A percentile compares a stretch with the other conserved stretches of the same genome.
These are phyloP conservation scores for Thalassarche chlororhynchos DNA, from an alignment of 2,113 vertebrate genomes.

Conservation along the genomic window DNA sequence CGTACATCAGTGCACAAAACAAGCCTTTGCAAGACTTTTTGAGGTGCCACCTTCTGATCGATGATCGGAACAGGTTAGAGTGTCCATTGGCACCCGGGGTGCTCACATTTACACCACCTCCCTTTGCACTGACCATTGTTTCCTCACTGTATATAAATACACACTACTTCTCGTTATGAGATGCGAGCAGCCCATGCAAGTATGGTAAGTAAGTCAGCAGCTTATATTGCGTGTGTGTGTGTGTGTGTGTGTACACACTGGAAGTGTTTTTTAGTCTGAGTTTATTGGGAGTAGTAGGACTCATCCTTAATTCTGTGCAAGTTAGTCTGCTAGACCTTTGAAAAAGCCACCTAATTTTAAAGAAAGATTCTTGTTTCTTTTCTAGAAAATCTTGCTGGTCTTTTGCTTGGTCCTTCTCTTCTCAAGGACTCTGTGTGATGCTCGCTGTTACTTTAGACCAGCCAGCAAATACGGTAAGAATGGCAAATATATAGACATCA, in stretches of 20 bases:
- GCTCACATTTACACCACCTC: not conserved
- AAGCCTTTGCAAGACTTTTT: not conserved
- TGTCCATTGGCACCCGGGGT: not conserved
- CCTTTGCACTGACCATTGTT: slow-evolving; percentile 43
- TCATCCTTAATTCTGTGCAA: not conserved
- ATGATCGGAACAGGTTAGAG: not conserved
- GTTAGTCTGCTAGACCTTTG: not conserved
- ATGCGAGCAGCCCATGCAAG: not conserved
- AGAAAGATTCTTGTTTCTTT: not conserved
- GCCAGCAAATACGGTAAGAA: slow-evolving; percentile 62
- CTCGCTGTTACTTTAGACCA: slow-evolving; percentile 56
- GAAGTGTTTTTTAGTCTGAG: not conserved
- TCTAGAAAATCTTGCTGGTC: slow-evolving; percentile 30
- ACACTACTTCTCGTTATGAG: not conserved
- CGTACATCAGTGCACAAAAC: not conserved
- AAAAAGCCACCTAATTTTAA: not conserved
- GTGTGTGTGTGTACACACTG: not conserved
- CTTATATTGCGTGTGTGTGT: not conserved
- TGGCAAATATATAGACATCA: not conserved
- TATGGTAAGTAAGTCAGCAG: slow-evolving; percentile 63
- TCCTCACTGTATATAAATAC: slow-evolving; percentile 17
- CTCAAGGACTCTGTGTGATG: not conserved
- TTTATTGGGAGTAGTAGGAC: not conserved
- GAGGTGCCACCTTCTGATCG: not conserved
- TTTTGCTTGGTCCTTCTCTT: slow-evolving; percentile 27